A percentile compares a stretch with the other conserved stretches of the same genome.
phyloP scores from a whole-genome alignment of 2,888 invertebrate species.

The Hirtodrosophila duncani region DNA sequence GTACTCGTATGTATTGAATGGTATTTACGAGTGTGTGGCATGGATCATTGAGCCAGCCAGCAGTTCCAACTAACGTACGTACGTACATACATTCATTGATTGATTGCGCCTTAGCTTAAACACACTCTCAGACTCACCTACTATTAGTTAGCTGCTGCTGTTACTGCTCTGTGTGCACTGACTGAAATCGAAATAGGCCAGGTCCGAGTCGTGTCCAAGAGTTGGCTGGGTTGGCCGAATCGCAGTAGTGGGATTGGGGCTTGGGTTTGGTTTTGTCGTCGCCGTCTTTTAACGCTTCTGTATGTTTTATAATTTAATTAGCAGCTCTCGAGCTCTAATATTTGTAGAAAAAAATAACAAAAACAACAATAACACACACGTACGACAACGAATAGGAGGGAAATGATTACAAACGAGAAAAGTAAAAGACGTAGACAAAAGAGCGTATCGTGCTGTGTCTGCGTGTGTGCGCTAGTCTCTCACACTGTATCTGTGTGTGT shows the following conservation, averaged over 20 bases:
- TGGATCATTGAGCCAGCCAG: conserved; percentile 38
- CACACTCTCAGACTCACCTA: too few relatives aligned
- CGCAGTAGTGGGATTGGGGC: conserved; percentile 48
- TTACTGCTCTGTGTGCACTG: too few relatives aligned
- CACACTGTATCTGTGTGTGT: conserved; percentile 11
- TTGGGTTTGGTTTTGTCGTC: conserved; percentile 41
- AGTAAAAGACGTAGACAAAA: conserved; percentile 71
- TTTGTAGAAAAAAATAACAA: conserved; percentile 64
- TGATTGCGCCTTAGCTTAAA: conserved; percentile 32
- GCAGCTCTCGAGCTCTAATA: conserved; percentile 72
- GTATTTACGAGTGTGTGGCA: too few relatives aligned
- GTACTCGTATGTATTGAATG: too few relatives aligned
- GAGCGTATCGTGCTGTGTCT: conserved; percentile 54
- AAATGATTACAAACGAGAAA: conserved; percentile 72
- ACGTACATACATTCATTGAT: too few relatives aligned
- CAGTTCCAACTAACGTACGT: too few relatives aligned
- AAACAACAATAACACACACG: too few relatives aligned
- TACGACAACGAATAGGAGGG: conserved; percentile 65
- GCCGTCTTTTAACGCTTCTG: conserved; percentile 59
- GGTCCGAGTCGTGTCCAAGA: background rate
- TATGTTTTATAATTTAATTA: conserved; percentile 73
- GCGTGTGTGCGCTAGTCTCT: conserved; percentile 13
- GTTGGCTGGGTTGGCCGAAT: conserved; percentile 7
- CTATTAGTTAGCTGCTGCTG: too few relatives aligned
- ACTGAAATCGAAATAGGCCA: conserved; percentile 34